Evolutionary conservation across 2,888 invertebrate species (phyloP), one percentile per base, ranked within the genome.

Genomic region (Busseola fusca): DNA sequence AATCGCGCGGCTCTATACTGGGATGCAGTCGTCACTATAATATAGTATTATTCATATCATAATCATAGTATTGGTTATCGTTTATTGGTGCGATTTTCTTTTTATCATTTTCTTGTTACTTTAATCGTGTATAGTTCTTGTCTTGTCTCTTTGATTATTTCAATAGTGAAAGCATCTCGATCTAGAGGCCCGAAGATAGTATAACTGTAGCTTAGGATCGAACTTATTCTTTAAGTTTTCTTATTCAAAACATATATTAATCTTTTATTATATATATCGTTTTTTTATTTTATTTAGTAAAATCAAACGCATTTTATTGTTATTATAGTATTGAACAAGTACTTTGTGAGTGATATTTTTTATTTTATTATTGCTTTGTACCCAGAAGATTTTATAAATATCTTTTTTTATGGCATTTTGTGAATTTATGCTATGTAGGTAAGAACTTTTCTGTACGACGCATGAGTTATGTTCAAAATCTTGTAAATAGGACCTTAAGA

Each of bases 11-110:
- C 64, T 78, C 56, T 30, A 18, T 54, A 37, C 34, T 54, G n/a
- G 30, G 21, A 59, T 14, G 18, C 7, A 18, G 37, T 45, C 10
- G 5, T 67, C 50, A n/a, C 52, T 18, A 27, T 40, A 45, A 0
- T 48, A 30, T 37, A 48, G 34, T 56, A 56, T 48, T 72, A 56
- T 67, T 67, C 52, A 56, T 64, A 65, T 73, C 52, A 62, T 77
- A 78, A 54, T 58, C 34, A 42, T 63, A 54, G 25, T 78, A 68
- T 64, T 60, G 45, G 64, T 42, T 63, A 68, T 40, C 57, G 25
- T 77, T 72, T 65, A 78, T 73, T 64, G 78, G 69, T 78, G 78
- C 78, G 74, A 45, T 7, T 66, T 69, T 56, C 14, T 34, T 58
- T 72, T 60, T 50, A 27, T 52, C 0, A 16, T 34, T 48, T 40